Evolutionary conservation across 2,113 vertebrate species (phyloP).

Genomic region (Oreochromis spilurus): DNA sequence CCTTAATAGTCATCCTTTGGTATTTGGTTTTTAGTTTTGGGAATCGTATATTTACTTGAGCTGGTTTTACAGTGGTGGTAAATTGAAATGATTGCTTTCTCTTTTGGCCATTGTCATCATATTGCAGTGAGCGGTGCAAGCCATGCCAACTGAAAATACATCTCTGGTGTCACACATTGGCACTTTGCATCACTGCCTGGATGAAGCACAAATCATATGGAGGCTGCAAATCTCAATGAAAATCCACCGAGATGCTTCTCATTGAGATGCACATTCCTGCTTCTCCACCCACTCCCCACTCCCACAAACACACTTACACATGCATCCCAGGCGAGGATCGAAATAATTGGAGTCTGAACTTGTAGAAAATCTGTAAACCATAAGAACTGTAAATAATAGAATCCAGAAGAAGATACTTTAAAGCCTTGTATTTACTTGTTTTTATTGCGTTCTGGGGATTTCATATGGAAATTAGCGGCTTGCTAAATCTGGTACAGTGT

Average conservation of each 20-base stretch:
- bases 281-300: conserved; percentile 8
- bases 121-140: neutral
- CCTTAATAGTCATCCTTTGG: neutral
- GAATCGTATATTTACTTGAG: neutral
- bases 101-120: neutral
- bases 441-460: neutral
- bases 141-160: neutral
- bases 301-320: neutral
- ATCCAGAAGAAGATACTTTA: neutral
- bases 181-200: neutral
- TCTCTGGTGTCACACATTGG: neutral
- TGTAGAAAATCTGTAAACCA: neutral
- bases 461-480: neutral
- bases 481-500: neutral
- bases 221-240: conserved; percentile 21
- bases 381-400: neutral
- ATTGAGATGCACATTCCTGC: conserved; percentile 29
- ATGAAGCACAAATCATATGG: conserved; percentile 1
- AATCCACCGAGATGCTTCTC: conserved; percentile 25
- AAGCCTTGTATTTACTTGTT: neutral
- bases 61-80: neutral
- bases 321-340: neutral
- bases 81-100: neutral
- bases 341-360: conserved; percentile 25
- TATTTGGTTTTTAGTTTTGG: neutral